Conservation (phyloP, 1,140 invertebrate species). For the Temnothorax nylanderi region DNA sequence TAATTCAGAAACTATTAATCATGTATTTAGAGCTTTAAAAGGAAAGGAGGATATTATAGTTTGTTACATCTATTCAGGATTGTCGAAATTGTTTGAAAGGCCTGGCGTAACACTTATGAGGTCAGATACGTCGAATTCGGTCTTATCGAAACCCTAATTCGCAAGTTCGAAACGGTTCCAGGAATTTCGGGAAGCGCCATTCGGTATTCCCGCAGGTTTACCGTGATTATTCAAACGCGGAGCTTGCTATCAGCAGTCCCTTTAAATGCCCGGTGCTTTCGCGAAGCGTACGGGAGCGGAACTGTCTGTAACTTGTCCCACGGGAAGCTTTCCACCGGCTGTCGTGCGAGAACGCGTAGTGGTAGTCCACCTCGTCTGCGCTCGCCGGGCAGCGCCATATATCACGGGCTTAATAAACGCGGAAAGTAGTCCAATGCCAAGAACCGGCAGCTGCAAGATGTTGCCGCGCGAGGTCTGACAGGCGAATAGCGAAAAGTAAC, state of each 20-base stretch:
- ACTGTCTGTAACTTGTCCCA: constrained; percentile 61
- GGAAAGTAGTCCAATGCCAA: constrained; percentile 72
- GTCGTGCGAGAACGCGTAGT: constrained; percentile 30
- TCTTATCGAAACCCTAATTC: constrained; percentile 42
- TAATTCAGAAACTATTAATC: background rate
- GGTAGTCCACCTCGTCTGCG: constrained; percentile 49
- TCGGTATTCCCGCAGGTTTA: constrained; percentile 55
- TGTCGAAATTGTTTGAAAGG: constrained; percentile 13
- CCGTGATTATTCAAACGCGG: constrained; percentile 58
- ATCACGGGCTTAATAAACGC: constrained; percentile 73
- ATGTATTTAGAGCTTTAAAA: background rate
- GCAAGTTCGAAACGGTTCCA: constrained; percentile 28
- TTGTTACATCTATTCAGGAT: background rate
- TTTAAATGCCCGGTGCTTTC: constrained; percentile 54
- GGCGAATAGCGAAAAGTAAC: constrained; percentile 54
- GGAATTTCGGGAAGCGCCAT: constrained; percentile 44
- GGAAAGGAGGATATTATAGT: background rate
- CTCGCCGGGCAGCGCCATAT: constrained; percentile 64
- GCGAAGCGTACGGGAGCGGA: constrained; percentile 39
- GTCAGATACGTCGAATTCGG: constrained; percentile 28
- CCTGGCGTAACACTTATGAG: background rate
- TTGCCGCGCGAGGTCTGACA: constrained; percentile 30
- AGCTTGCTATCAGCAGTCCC: constrained; percentile 51
- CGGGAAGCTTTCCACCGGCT: constrained; percentile 46
- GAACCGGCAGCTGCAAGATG: constrained; percentile 53